Evolutionary conservation across 2,113 vertebrate genomes (phyloP).

Genomic region (Pelodiscus sinensis): DNA sequence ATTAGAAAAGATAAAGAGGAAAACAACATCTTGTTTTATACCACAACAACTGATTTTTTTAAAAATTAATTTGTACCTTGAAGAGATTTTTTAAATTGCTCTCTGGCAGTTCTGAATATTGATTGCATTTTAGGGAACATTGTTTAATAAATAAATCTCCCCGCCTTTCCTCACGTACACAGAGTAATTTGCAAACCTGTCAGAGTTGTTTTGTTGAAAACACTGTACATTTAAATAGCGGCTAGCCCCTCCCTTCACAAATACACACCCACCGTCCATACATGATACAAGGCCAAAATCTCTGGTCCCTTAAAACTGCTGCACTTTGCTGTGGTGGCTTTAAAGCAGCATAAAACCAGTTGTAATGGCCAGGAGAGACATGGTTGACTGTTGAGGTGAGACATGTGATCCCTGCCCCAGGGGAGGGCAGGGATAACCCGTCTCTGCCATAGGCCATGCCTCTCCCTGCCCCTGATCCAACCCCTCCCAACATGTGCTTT

Average conservation of each 20-base stretch:
- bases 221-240: not conserved
- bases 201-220: not conserved
- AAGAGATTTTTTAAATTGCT: slow-evolving; percentile 2
- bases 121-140: not conserved
- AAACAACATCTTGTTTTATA: not conserved
- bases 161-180: not conserved
- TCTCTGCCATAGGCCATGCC: too few relatives aligned
- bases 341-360: not conserved
- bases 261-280: not conserved
- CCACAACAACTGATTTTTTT: not conserved
- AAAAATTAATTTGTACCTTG: not conserved
- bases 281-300: not conserved
- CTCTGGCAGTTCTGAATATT: not conserved
- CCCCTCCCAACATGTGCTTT: too few relatives aligned
- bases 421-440: too few relatives aligned
- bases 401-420: too few relatives aligned
- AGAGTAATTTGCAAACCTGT: not conserved
- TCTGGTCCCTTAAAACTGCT: not conserved
- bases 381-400: too few relatives aligned
- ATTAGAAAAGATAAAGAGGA: not conserved
- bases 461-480: too few relatives aligned
- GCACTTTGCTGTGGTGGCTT: not conserved
- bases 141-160: not conserved
- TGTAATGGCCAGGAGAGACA: not conserved
- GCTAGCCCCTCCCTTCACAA: not conserved